Evolutionary conservation across 2,797 vertebrate species (phyloP).

Genomic region (Ctenopoma multispine): DNA sequence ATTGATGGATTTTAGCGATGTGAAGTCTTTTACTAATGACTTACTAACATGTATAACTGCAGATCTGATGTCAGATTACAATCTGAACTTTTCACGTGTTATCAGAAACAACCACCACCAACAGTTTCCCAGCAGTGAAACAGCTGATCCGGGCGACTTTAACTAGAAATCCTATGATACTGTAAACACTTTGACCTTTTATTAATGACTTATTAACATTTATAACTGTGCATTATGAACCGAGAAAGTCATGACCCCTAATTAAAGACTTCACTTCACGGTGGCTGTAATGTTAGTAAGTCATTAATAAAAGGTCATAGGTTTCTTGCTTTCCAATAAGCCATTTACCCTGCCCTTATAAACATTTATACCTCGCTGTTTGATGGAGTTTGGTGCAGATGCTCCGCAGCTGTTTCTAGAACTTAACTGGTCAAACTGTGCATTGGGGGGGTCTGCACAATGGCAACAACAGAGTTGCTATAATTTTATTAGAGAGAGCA

Average conservation of each 20-base stretch:
- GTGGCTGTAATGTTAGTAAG: constrained; percentile 44
- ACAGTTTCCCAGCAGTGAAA: constrained; percentile 4
- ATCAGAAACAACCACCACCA: not conserved
- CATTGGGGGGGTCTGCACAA: not conserved
- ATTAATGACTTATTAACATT: constrained; percentile 61
- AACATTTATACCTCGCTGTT: constrained; percentile 43
- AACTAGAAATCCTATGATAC: constrained; percentile 8
- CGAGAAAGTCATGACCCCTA: constrained; percentile 34
- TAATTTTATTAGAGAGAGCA: not conserved
- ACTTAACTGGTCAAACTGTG: constrained; percentile 14
- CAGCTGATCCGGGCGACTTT: not conserved
- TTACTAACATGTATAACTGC: not conserved
- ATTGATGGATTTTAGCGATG: constrained; percentile 21
- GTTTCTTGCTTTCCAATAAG: constrained; percentile 47
- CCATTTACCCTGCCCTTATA: constrained; percentile 40
- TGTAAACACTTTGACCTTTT: constrained; percentile 50
- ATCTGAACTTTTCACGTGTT: constrained; percentile 11
- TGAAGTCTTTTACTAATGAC: constrained; percentile 10
- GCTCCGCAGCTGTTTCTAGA: constrained; percentile 26
- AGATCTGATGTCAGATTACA: not conserved
- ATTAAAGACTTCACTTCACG: constrained; percentile 45
- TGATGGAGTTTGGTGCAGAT: constrained; percentile 36
- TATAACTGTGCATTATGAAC: constrained; percentile 39
- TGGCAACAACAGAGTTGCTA: too few species aligned
- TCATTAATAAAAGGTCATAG: constrained; percentile 61